These are phyloP conservation scores for Lysiphlebus fabarum DNA, from an alignment of 1,140 invertebrate genomes.

Conservation along the genomic window DNA sequence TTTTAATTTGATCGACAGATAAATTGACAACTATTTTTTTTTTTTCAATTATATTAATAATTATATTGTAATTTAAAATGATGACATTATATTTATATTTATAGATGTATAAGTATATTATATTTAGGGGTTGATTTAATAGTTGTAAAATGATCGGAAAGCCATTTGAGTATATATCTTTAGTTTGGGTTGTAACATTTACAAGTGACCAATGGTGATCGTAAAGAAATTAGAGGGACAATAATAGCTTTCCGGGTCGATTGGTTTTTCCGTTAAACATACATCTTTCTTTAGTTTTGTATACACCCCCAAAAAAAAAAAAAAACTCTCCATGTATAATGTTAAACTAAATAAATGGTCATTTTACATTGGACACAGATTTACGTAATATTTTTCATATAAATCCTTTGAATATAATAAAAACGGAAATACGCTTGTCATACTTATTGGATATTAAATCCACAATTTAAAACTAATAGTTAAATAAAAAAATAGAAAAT, in stretches of 20 bases:
- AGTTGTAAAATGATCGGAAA: slow-evolving; percentile 6
- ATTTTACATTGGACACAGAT: not conserved
- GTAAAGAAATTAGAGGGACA: slow-evolving; percentile 55
- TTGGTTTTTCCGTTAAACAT: slow-evolving; percentile 52
- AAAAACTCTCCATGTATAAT: not conserved
- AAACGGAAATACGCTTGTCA: not conserved
- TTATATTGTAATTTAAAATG: no score
- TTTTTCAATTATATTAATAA: not conserved
- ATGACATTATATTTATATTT: no score
- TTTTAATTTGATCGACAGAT: not conserved
- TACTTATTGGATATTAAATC: not conserved
- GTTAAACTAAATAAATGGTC: not conserved
- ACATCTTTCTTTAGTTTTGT: slow-evolving; percentile 41
- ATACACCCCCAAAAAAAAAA: not conserved
- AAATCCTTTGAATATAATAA: not conserved
- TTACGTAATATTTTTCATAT: not conserved
- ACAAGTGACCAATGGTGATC: slow-evolving; percentile 51
- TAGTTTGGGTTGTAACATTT: slow-evolving; percentile 39
- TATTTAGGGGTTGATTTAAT: not conserved
- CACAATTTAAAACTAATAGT: not conserved
- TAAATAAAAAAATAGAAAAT: not conserved
- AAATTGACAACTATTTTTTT: not conserved
- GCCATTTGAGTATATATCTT: slow-evolving; percentile 17
- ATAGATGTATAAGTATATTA: not conserved
- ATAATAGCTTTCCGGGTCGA: slow-evolving; percentile 50